Evolutionary conservation across 2,888 invertebrate genomes (phyloP).

Genomic region (Xanthia togata): DNA sequence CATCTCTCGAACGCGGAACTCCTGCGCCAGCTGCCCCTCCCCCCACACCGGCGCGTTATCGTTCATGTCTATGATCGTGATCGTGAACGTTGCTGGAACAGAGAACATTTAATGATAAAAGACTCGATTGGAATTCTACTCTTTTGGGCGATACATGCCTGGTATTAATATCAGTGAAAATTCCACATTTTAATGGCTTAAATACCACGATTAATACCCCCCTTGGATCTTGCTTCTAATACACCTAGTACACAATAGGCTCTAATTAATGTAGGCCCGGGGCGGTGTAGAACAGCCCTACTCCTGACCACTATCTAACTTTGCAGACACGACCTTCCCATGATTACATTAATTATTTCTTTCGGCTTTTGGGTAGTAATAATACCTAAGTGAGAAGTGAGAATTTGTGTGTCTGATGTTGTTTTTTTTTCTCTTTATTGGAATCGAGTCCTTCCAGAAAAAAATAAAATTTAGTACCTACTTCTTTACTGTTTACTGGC

Average conservation of each 20-base stretch:
- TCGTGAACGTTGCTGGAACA: slow-evolving; percentile 87
- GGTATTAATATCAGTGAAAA: not conserved
- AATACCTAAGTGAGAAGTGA: not conserved
- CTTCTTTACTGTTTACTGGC: not conserved
- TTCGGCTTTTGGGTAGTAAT: too few relatives aligned
- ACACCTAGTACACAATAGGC: not conserved
- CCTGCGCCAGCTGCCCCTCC: slow-evolving; percentile 80
- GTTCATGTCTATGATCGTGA: slow-evolving; percentile 91
- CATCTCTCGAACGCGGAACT: slow-evolving; percentile 89
- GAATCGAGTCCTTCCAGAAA: not conserved
- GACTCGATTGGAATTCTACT: not conserved
- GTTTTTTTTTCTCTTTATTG: not conserved
- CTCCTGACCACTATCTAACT: not conserved
- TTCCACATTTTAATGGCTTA: not conserved
- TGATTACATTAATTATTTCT: not conserved
- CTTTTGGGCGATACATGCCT: not conserved
- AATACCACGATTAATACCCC: not conserved
- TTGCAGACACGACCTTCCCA: too few relatives aligned
- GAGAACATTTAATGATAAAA: not conserved
- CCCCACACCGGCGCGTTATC: slow-evolving; percentile 91
- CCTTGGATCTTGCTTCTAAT: not conserved
- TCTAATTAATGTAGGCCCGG: not conserved
- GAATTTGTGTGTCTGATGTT: not conserved
- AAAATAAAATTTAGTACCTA: not conserved
- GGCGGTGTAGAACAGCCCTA: not conserved